phyloP scores from a whole-genome alignment of 2,113 vertebrate genomes.

The Petaurus breviceps region DNA sequence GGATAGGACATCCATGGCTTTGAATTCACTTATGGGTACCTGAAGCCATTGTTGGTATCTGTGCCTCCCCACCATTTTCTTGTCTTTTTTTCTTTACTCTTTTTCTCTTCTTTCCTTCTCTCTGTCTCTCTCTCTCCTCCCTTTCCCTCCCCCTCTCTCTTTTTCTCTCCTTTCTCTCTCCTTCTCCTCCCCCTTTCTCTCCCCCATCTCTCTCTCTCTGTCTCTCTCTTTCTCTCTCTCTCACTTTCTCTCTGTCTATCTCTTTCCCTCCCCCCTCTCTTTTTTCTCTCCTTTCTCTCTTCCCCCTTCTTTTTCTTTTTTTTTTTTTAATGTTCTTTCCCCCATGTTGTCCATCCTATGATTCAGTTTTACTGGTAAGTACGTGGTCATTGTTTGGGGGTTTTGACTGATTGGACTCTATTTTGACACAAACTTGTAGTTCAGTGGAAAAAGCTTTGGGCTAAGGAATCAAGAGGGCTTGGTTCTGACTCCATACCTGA shows the following conservation, averaged over 20 bases:
- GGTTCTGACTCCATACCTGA: neutral
- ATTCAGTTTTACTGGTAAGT: neutral
- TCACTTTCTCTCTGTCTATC: neutral
- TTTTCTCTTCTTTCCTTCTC: neutral
- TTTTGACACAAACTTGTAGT: neutral
- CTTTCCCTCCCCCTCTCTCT: neutral
- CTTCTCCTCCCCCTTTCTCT: neutral
- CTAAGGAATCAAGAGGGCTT: neutral
- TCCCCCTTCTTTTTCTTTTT: neutral
- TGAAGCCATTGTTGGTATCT: fast-evolving
- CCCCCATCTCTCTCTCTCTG: neutral
- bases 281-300: too few relatives aligned
- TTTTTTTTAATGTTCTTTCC: neutral
- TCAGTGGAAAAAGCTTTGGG: neutral
- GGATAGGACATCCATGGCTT: neutral
- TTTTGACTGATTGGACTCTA: neutral
- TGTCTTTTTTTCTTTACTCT: neutral
- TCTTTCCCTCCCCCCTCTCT: neutral
- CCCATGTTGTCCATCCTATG: neutral
- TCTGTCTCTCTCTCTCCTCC: neutral
- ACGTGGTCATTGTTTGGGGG: neutral
- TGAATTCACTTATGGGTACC: neutral
- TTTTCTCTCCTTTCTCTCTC: neutral
- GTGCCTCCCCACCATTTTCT: neutral
- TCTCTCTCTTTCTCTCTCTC: neutral